Evolutionary conservation across 2,888 invertebrate species (phyloP).

Genomic region (Rotaria socialis): DNA sequence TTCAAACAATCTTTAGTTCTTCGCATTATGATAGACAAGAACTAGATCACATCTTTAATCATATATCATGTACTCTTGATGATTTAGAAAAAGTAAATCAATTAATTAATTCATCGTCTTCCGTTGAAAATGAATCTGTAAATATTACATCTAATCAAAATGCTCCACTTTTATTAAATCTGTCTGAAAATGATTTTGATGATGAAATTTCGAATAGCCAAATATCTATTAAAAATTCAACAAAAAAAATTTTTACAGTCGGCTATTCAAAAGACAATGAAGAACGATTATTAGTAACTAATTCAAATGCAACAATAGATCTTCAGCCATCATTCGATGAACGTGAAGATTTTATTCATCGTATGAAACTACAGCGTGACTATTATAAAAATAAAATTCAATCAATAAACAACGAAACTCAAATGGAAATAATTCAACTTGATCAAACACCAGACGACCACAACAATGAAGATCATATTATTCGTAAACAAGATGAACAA

Average conservation of each 20-base stretch:
- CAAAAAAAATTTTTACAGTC: not conserved
- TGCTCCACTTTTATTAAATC: not conserved
- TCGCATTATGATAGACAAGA: not conserved
- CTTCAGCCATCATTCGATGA: not conserved
- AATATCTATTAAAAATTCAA: not conserved
- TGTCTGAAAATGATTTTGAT: not conserved
- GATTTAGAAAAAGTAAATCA: conserved; percentile 24
- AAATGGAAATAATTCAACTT: conserved; percentile 20
- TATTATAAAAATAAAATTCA: conserved; percentile 16
- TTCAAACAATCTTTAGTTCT: not conserved
- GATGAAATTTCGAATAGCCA: not conserved
- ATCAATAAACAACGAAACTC: not conserved
- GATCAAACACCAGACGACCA: not conserved
- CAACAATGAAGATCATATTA: not conserved
- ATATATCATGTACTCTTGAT: not conserved
- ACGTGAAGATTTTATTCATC: conserved; percentile 14
- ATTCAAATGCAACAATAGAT: not conserved
- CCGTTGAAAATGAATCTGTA: not conserved
- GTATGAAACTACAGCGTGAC: not conserved
- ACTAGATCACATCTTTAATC: not conserved
- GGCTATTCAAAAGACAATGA: not conserved
- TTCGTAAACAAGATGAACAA: conserved; percentile 21
- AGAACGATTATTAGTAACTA: not conserved
- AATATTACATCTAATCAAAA: not conserved
- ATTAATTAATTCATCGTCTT: not conserved